These are phyloP conservation scores for Petrocephalus microphthalmus DNA, from an alignment of 2,113 vertebrate species.

Conservation along the genomic window DNA sequence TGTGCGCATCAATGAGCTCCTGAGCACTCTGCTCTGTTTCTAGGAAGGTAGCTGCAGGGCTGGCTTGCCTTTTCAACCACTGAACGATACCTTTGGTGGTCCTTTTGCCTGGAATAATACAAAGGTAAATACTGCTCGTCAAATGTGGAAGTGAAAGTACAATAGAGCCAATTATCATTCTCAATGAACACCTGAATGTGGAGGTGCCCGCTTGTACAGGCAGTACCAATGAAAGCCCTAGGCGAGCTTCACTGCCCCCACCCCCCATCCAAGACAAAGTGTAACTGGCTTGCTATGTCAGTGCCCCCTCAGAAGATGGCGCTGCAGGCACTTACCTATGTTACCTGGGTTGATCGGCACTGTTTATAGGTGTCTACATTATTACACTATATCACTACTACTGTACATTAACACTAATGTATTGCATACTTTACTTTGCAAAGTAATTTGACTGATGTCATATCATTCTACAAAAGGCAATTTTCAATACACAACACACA, in stretches of 20 bases:
- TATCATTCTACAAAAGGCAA: not conserved
- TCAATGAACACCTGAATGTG: not conserved
- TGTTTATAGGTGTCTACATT: not conserved
- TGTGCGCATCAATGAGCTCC: slow-evolving; percentile 51
- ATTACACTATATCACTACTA: not conserved
- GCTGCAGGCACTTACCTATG: not conserved
- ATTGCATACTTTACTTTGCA: not conserved
- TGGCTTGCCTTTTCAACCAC: slow-evolving; percentile 69
- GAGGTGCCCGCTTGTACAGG: not conserved
- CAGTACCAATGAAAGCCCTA: not conserved
- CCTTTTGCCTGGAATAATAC: slow-evolving; percentile 56
- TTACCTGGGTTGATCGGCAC: not conserved
- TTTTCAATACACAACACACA: not conserved
- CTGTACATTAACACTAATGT: not conserved
- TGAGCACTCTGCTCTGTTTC: slow-evolving; percentile 35
- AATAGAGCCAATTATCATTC: not conserved
- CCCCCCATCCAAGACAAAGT: not conserved
- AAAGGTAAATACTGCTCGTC: not conserved
- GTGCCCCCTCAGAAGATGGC: not conserved
- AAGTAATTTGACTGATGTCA: not conserved
- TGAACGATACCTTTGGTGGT: slow-evolving; percentile 55
- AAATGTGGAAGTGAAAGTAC: not conserved
- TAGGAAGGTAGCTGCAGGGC: slow-evolving; percentile 54
- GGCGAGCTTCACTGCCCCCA: not conserved
- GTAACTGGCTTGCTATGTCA: not conserved